These are phyloP conservation scores for Megamerina dolium DNA, from an alignment of 2,888 invertebrate species.

Conservation along the genomic window DNA sequence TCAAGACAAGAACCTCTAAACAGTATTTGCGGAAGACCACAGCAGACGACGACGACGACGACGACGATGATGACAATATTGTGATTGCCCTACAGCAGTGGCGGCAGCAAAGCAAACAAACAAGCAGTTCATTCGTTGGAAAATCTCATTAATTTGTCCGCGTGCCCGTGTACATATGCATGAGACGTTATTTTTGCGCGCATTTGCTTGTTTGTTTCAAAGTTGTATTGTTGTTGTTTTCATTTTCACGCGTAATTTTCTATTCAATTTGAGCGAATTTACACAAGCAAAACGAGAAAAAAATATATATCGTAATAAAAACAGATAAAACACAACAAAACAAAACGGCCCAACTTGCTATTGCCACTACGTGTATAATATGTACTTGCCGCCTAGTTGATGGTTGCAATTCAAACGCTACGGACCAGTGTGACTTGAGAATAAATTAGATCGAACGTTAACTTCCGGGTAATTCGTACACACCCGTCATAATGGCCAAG, in stretches of 20 bases:
- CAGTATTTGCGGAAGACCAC: slow-evolving; percentile 3
- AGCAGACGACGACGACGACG: neutral
- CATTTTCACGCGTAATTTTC: slow-evolving; percentile 22
- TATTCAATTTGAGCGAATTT: slow-evolving; percentile 1
- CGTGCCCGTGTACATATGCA: no score
- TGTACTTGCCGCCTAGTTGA: no score
- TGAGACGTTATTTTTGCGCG: slow-evolving; percentile 7
- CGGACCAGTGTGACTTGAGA: neutral
- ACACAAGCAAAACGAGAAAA: neutral
- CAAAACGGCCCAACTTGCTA: no score
- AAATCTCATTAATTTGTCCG: slow-evolving; percentile 10
- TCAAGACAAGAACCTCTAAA: slow-evolving; percentile 7
- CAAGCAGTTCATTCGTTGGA: slow-evolving; percentile 5
- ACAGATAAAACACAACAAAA: neutral
- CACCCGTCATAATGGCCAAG: no score
- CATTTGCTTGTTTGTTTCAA: slow-evolving; percentile 4
- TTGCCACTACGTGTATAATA: no score
- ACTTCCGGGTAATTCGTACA: no score
- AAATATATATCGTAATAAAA: no score
- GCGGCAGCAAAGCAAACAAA: slow-evolving; percentile 2
- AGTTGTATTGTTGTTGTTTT: slow-evolving; percentile 9
- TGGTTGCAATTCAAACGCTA: neutral
- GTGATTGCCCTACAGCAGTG: neutral
- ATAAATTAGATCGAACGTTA: neutral
- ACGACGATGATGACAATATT: neutral